Percentiles rank a stretch among this genome's conserved stretches.
Conservation (phyloP, 2,113 vertebrate species). For the Osmerus mordax region DNA sequence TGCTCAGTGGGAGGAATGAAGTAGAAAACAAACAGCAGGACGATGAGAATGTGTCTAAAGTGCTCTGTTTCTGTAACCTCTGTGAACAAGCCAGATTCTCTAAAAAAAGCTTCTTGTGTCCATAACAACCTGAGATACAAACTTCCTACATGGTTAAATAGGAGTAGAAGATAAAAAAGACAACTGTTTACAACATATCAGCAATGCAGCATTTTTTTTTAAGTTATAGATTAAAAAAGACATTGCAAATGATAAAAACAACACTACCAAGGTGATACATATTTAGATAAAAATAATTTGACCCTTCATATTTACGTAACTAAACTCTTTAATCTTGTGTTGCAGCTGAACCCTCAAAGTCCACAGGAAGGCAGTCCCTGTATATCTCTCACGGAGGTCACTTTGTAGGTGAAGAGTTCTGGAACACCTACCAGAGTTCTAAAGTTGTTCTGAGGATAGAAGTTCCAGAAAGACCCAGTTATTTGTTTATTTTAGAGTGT, state of each 20-base stretch:
- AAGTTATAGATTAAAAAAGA: background rate
- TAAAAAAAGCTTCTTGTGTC: background rate
- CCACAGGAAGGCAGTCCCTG: no score
- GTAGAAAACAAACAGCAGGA: background rate
- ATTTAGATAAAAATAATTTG: no score
- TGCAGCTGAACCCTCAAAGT: no score
- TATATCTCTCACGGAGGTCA: no score
- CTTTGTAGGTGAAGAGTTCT: no score
- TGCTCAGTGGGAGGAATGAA: no score
- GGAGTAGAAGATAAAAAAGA: background rate
- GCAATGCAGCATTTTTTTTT: conserved; percentile 1
- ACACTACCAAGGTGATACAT: no score
- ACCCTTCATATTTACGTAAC: no score
- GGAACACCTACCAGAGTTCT: no score
- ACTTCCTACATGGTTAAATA: background rate
- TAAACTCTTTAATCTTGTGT: no score
- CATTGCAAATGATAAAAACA: background rate
- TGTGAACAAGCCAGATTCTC: background rate
- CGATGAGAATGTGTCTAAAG: background rate
- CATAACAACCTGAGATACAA: background rate
- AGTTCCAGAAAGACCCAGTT: background rate
- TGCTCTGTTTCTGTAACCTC: background rate
- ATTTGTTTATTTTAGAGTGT: background rate
- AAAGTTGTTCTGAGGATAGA: background rate
- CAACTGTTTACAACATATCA: background rate